These are phyloP conservation scores for Lordiphosa fenestrarum DNA, from an alignment of 2,888 invertebrate species.

Conservation along the genomic window DNA sequence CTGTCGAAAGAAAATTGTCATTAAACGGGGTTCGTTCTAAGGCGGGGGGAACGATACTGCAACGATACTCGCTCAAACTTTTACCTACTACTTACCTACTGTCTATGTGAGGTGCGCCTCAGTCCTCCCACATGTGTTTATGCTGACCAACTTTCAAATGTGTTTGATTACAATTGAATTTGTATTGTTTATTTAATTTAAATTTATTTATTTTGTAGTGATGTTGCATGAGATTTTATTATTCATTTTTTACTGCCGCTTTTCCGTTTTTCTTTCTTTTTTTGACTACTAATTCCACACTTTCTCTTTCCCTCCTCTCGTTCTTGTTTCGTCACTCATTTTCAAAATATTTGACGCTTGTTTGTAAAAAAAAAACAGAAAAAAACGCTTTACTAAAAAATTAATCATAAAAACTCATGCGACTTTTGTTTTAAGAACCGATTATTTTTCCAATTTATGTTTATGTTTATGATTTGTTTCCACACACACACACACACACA, in stretches of 20 bases:
- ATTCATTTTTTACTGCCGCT: constrained; percentile 79
- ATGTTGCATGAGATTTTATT: constrained; percentile 80
- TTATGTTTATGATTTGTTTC: constrained; percentile 34
- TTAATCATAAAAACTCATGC: constrained; percentile 80
- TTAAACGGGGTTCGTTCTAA: no score
- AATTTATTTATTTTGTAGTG: constrained; percentile 69
- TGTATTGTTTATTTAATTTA: constrained; percentile 39
- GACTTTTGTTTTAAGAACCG: constrained; percentile 73
- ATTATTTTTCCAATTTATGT: constrained; percentile 43
- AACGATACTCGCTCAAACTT: constrained; percentile 44
- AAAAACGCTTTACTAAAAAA: constrained; percentile 79
- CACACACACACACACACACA: constrained; percentile 23
- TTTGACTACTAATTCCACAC: constrained; percentile 72
- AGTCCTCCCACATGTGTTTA: constrained; percentile 13
- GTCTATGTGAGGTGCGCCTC: no score
- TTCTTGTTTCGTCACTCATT: constrained; percentile 15
- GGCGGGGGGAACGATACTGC: constrained; percentile 6
- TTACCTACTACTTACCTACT: constrained; percentile 24
- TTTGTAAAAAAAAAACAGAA: constrained; percentile 1
- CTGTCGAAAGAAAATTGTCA: no score
- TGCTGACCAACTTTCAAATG: constrained; percentile 1
- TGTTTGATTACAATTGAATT: constrained; percentile 34
- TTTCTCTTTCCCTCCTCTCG: constrained; percentile 30
- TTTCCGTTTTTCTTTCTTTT: constrained; percentile 43
- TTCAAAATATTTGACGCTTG: constrained; percentile 42